Conservation (phyloP, 2,113 vertebrate genomes). For the Ariopsis seemanni region DNA sequence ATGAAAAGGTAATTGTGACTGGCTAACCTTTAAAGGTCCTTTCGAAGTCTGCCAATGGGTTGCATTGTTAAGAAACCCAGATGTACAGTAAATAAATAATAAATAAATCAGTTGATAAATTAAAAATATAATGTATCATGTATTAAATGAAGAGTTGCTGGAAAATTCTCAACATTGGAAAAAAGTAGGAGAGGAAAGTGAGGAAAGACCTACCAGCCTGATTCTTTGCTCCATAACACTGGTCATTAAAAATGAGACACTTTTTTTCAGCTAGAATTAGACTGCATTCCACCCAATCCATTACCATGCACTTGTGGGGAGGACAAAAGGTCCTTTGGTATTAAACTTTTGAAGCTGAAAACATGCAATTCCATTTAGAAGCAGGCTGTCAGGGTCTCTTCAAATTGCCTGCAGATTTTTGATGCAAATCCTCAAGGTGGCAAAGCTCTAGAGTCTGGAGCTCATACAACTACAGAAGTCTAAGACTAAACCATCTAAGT, state of each 20-base stretch:
- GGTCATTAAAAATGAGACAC: conserved; percentile 53
- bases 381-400: conserved; percentile 47
- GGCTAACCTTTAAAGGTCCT: conserved; percentile 17
- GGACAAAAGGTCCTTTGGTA: conserved; percentile 60
- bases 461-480: background rate
- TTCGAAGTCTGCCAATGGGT: conserved; percentile 1
- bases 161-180: background rate
- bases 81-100: background rate
- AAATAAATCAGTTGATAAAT: conserved; percentile 22
- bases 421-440: conserved; percentile 57
- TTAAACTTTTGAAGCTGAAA: conserved; percentile 63
- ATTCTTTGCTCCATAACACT: conserved; percentile 35
- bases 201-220: background rate
- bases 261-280: conserved; percentile 54
- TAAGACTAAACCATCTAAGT: conserved; percentile 18
- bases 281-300: conserved; percentile 61
- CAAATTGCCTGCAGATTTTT: conserved; percentile 60
- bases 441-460: conserved; percentile 7
- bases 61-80: conserved; percentile 33
- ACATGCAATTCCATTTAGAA: conserved; percentile 64
- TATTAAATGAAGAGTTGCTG: background rate
- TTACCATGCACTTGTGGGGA: conserved; percentile 52
- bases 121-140: background rate
- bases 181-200: background rate
- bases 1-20: background rate